phyloP scores from a whole-genome alignment of 2,888 invertebrate species.

The Nematopogon swammerdamellus region DNA sequence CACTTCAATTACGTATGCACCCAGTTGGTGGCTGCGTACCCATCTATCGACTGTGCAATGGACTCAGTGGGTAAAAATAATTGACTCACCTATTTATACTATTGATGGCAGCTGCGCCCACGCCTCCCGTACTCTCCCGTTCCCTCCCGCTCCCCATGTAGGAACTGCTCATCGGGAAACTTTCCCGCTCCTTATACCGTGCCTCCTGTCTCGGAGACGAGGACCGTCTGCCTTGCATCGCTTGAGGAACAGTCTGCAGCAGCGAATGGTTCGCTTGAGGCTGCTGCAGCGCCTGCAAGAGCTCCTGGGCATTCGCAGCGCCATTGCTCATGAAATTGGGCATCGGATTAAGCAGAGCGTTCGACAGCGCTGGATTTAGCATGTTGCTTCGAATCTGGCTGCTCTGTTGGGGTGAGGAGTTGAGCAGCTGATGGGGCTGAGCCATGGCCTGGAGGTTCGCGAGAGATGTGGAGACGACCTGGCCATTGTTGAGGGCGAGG shows the following conservation, averaged over 20 bases:
- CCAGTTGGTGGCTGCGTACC: too few species aligned
- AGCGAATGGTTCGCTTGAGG: conserved; percentile 50
- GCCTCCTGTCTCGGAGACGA: conserved; percentile 44
- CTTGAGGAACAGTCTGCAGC: conserved; percentile 46
- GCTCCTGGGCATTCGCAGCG: conserved; percentile 66
- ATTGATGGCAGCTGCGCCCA: conserved; percentile 59
- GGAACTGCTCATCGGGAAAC: conserved; percentile 28
- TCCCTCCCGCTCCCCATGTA: conserved; percentile 46
- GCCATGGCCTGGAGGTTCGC: conserved; percentile 77
- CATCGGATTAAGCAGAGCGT: conserved; percentile 66
- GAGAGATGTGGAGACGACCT: conserved; percentile 79
- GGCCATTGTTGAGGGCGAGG: conserved; percentile 79
- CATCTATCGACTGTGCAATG: too few species aligned
- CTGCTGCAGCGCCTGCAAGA: conserved; percentile 71
- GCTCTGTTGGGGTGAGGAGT: conserved; percentile 55
- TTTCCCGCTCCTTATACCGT: conserved; percentile 50
- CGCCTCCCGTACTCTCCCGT: conserved; percentile 40
- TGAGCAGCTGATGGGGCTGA: conserved; percentile 65
- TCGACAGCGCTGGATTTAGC: conserved; percentile 61
- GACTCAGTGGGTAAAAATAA: too few species aligned
- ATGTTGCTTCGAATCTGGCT: conserved; percentile 45
- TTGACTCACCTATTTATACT: conserved; percentile 64
- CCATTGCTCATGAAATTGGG: conserved; percentile 73
- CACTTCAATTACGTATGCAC: too few species aligned
- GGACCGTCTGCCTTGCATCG: conserved; percentile 47